Evolutionary conservation across 2,888 invertebrate genomes (phyloP).

Genomic region (Bembecia ichneumoniformis): DNA sequence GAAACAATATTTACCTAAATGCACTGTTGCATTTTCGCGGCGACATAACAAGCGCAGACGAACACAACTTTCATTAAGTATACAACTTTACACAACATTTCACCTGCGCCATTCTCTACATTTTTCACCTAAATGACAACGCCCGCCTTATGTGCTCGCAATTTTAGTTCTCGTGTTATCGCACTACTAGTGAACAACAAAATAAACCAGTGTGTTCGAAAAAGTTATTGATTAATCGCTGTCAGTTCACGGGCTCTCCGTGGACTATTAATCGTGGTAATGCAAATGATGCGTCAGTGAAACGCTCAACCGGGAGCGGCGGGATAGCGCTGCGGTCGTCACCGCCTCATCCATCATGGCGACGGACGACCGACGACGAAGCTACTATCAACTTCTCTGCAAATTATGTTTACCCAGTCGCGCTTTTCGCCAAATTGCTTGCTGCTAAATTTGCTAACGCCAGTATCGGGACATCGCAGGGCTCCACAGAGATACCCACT

Average conservation of each 20-base stretch:
- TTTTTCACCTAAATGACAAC: no score
- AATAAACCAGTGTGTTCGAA: no score
- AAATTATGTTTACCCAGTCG: not conserved
- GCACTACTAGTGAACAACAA: no score
- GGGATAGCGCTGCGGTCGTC: slow-evolving; percentile 14
- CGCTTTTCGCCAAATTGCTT: not conserved
- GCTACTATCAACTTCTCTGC: not conserved
- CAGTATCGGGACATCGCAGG: no score
- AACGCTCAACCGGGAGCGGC: slow-evolving; percentile 12
- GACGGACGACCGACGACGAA: slow-evolving; percentile 2
- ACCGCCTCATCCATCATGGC: slow-evolving; percentile 26
- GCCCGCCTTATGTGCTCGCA: no score
- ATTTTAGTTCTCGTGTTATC: no score
- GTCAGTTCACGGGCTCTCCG: slow-evolving; percentile 3
- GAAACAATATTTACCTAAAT: not conserved
- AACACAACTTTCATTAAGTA: not conserved
- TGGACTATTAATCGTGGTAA: slow-evolving; percentile 36
- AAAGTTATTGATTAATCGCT: no score
- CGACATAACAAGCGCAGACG: not conserved
- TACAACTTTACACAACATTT: not conserved
- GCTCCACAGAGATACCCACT: no score
- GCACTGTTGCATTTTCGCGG: not conserved
- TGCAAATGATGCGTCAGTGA: slow-evolving; percentile 29
- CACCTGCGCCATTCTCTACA: not conserved
- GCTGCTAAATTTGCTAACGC: no score